Percentiles rank a stretch among this genome's conserved stretches.
These are phyloP conservation scores for Limnephilus lunatus DNA, from an alignment of 2,888 invertebrate species.

Conservation along the genomic window DNA sequence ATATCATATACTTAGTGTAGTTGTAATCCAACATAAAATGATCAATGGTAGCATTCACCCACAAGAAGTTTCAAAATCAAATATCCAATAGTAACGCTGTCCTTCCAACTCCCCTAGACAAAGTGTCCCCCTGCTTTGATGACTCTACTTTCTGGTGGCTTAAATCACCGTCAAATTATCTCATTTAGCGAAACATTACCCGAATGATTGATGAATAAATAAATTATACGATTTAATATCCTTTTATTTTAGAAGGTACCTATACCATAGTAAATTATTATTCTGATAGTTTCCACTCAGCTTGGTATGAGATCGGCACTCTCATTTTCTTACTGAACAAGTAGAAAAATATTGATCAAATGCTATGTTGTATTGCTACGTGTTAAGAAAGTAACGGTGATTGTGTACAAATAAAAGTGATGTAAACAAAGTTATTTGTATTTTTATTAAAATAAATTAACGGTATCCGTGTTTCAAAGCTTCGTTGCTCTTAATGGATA, in stretches of 20 bases:
- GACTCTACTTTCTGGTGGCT: conserved; percentile 3
- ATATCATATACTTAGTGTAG: no score
- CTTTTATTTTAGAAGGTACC: background rate
- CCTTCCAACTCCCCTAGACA: background rate
- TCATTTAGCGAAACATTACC: background rate
- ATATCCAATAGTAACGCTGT: background rate
- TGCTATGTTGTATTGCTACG: no score
- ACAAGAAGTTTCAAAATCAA: background rate
- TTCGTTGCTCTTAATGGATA: no score
- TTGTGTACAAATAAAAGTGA: no score
- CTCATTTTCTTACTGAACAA: background rate
- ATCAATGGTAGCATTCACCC: background rate
- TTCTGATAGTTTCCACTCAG: background rate
- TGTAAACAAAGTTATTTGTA: no score
- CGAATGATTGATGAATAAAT: conserved; percentile 7
- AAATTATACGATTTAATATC: background rate
- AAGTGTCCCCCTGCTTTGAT: background rate
- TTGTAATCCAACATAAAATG: background rate
- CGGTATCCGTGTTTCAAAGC: no score
- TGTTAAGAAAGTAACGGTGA: no score
- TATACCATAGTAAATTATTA: background rate
- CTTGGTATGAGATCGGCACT: background rate
- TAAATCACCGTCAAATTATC: conserved; percentile 34
- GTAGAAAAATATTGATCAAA: no score
- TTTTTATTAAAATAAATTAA: no score